Evolutionary conservation across 2,113 vertebrate species (phyloP).

Genomic region (Aix galericulata): DNA sequence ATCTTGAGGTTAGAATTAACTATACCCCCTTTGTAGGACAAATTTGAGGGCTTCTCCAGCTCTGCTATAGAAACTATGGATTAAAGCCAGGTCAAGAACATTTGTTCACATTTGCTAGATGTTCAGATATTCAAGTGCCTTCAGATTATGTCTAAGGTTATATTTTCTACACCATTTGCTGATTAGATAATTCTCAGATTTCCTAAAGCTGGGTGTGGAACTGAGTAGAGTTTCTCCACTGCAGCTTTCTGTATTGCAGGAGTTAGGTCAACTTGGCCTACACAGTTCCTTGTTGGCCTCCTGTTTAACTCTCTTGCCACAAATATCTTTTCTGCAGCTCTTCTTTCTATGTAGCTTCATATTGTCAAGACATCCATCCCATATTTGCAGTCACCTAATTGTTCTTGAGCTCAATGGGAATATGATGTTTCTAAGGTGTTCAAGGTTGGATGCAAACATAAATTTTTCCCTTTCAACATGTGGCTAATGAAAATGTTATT

Average conservation of each 20-base stretch:
- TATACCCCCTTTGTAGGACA: neutral
- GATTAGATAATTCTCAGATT: neutral
- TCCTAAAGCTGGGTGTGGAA: neutral
- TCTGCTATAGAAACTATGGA: neutral
- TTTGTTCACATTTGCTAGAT: neutral
- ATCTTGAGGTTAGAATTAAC: neutral
- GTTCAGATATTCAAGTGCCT: neutral
- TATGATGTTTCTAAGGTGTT: neutral
- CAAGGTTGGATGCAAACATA: neutral
- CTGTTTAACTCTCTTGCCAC: neutral
- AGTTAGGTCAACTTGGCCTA: neutral
- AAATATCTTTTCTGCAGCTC: neutral
- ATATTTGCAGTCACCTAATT: neutral
- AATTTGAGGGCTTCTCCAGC: neutral
- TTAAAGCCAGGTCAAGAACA: neutral
- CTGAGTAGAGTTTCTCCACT: neutral
- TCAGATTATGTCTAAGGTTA: neutral
- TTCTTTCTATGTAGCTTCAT: accelerated
- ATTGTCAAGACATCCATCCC: neutral
- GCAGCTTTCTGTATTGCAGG: neutral
- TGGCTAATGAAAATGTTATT: neutral
- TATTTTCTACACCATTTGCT: neutral
- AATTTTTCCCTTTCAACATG: neutral
- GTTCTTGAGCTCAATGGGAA: neutral
- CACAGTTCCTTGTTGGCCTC: neutral